These are phyloP conservation scores for Drosophila sturtevanti DNA, from an alignment of 1,140 invertebrate species.

Conservation along the genomic window DNA sequence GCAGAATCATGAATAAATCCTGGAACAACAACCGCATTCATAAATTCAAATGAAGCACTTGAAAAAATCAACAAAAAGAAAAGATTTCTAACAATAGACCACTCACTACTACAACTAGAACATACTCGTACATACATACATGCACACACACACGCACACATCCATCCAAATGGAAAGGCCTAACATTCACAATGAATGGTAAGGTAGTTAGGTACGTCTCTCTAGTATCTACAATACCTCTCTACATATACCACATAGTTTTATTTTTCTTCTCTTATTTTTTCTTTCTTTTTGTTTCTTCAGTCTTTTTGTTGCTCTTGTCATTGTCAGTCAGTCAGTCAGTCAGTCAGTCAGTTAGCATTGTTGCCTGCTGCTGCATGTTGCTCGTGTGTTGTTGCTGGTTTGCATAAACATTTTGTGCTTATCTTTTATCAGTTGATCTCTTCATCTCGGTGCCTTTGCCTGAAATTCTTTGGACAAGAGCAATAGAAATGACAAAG, in stretches of 20 bases:
- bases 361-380: constrained; percentile 15
- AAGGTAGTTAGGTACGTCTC: neutral
- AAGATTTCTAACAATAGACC: constrained; percentile 51
- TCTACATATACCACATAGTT: too few species aligned
- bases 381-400: constrained; percentile 6
- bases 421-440: constrained; percentile 67
- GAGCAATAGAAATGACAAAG: neutral
- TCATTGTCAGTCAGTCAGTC: constrained; percentile 50
- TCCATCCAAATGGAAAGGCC: neutral
- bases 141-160: neutral
- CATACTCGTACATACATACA: neutral
- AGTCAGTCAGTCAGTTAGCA: constrained; percentile 17
- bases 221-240: too few species aligned
- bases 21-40: constrained; percentile 43
- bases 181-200: constrained; percentile 5
- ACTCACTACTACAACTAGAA: neutral
- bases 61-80: constrained; percentile 26
- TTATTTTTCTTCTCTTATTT: neutral
- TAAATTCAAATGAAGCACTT: constrained; percentile 77
- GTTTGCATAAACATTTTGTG: constrained; percentile 52
- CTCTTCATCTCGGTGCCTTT: constrained; percentile 46
- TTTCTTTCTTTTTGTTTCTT: constrained; percentile 9
- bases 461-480: constrained; percentile 7
- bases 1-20: constrained; percentile 48
- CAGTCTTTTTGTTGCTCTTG: constrained; percentile 53